phyloP scores from a whole-genome alignment of 1,140 invertebrate genomes.

The Drosophila nannoptera region DNA sequence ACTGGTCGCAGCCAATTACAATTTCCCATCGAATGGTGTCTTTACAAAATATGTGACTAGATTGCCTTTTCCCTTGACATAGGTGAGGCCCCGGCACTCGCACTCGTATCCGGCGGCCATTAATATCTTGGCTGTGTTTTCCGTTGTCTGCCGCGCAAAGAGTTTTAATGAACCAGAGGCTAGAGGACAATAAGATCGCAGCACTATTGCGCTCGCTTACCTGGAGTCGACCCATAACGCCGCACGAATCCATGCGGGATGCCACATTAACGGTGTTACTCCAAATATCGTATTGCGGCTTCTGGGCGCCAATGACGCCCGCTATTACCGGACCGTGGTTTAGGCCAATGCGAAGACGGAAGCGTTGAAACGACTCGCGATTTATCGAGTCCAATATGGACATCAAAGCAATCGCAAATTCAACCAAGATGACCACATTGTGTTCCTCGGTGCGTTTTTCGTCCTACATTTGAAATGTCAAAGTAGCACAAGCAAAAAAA shows the following conservation, averaged over 20 bases:
- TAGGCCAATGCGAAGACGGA: constrained; percentile 94
- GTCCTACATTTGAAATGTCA: constrained; percentile 81
- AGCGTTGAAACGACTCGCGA: constrained; percentile 96
- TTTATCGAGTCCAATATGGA: constrained; percentile 96
- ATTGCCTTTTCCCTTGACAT: constrained; percentile 96
- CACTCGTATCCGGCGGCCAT: constrained; percentile 90
- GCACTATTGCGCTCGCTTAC: constrained; percentile 79
- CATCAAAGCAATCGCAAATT: constrained; percentile 96
- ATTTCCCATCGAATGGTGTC: constrained; percentile 84
- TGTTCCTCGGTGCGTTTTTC: constrained; percentile 88
- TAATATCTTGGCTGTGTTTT: constrained; percentile 93
- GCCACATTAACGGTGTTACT: constrained; percentile 98
- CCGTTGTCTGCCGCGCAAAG: constrained; percentile 81
- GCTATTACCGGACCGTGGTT: constrained; percentile 97
- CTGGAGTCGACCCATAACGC: constrained; percentile 91
- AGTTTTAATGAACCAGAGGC: neutral
- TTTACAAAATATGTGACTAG: constrained; percentile 95
- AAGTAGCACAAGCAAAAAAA: constrained; percentile 2
- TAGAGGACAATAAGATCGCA: neutral
- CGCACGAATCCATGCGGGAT: constrained; percentile 97
- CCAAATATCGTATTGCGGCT: constrained; percentile 99
- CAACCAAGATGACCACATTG: constrained; percentile 92
- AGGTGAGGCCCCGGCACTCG: constrained; percentile 91
- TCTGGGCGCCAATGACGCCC: constrained; percentile 95
- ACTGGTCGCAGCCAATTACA: constrained; percentile 61